A percentile compares a stretch with the other conserved stretches of the same genome.
These are phyloP conservation scores for Arge pagana DNA, from an alignment of 2,888 invertebrate species.

Conservation along the genomic window DNA sequence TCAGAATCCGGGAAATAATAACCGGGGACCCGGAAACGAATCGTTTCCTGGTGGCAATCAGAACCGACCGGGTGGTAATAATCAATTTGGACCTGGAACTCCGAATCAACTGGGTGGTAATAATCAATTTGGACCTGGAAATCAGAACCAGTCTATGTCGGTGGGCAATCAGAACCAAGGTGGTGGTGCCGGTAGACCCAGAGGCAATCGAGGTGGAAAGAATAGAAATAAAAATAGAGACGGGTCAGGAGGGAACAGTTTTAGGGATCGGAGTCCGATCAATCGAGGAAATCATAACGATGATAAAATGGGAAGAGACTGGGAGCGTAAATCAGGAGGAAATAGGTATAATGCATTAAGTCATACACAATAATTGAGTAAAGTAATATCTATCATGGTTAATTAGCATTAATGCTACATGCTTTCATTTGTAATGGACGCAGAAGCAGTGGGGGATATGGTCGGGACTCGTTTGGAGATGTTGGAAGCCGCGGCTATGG, in stretches of 20 bases:
- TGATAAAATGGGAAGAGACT: conserved; percentile 38
- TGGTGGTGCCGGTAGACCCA: conserved; percentile 26
- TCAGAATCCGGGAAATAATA: conserved; percentile 26
- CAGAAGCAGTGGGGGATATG: background rate
- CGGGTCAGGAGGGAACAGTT: conserved; percentile 37
- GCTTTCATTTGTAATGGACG: background rate
- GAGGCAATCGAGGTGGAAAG: conserved; percentile 47
- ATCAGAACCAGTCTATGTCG: conserved; percentile 5
- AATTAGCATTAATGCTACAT: background rate
- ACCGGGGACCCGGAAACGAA: too few species aligned
- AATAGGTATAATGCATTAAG: conserved; percentile 40
- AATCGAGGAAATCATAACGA: conserved; percentile 41
- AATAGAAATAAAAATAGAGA: conserved; percentile 48
- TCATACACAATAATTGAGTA: background rate
- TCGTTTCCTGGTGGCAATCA: conserved; percentile 33
- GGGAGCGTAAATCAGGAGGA: conserved; percentile 45
- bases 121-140: conserved; percentile 2
- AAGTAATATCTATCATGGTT: background rate
- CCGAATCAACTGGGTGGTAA: conserved; percentile 30
- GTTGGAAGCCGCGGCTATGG: conserved; percentile 38
- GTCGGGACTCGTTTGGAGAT: conserved; percentile 26
- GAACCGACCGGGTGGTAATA: conserved; percentile 31
- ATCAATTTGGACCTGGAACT: background rate
- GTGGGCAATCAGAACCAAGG: conserved; percentile 10
- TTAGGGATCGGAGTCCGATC: conserved; percentile 53